phyloP scores from a whole-genome alignment of 2,797 vertebrate genomes.

The Sparus aurata region DNA sequence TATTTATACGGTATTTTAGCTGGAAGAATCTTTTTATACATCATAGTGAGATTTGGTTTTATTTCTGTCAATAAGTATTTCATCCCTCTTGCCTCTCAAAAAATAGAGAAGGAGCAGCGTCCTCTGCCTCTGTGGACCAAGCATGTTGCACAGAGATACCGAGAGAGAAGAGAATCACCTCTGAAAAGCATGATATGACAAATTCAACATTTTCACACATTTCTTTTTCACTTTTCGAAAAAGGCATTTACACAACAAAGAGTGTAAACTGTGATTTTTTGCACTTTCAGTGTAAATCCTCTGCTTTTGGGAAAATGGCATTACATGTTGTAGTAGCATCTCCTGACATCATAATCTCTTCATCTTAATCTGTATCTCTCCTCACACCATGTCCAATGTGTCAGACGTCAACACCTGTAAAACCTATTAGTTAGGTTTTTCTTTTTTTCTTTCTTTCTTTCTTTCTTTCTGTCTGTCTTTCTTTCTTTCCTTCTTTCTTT shows the following conservation, averaged over 20 bases:
- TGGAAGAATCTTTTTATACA: too few relatives aligned
- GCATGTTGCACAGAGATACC: conserved; percentile 17
- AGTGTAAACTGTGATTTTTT: conserved; percentile 4
- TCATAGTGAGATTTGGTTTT: too few relatives aligned
- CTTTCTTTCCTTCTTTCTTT: not conserved
- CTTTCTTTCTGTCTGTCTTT: conserved; percentile 16
- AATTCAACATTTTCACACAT: not conserved
- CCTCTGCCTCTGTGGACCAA: not conserved
- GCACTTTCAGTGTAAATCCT: conserved; percentile 23
- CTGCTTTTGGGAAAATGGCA: conserved; percentile 42
- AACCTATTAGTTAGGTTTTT: not conserved
- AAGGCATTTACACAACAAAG: not conserved
- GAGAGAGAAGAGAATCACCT: not conserved
- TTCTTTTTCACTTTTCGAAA: not conserved
- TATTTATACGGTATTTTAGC: too few relatives aligned
- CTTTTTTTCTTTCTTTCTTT: conserved; percentile 11
- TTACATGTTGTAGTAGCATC: conserved; percentile 45
- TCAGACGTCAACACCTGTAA: conserved; percentile 17
- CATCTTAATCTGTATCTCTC: conserved; percentile 65
- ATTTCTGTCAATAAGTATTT: too few relatives aligned
- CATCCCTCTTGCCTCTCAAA: too few relatives aligned
- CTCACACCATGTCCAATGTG: conserved; percentile 18
- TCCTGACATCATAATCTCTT: conserved; percentile 73
- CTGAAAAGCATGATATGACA: not conserved
- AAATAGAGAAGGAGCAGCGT: too few relatives aligned